A percentile compares a stretch with the other conserved stretches of the same genome.
Conservation (phyloP, 2,888 invertebrate species). For the Ceriagrion tenellum region DNA sequence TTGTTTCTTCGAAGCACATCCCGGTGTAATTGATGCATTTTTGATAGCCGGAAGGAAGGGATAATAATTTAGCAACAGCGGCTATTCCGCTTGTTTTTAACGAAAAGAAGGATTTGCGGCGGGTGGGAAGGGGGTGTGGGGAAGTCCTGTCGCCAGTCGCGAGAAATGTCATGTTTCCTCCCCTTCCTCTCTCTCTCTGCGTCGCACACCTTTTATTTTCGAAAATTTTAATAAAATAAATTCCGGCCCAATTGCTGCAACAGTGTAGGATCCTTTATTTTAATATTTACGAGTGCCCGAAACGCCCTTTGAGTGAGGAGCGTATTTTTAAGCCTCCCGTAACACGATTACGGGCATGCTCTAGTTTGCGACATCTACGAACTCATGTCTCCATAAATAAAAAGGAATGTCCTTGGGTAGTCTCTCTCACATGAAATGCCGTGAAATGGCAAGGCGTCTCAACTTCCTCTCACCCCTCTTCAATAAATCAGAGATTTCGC, state of each 20-base stretch:
- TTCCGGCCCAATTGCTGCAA: neutral
- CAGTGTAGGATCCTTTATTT: neutral
- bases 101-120: no score
- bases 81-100: neutral
- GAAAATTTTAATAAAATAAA: no score
- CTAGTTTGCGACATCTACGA: neutral
- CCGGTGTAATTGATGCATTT: neutral
- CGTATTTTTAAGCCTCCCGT: neutral
- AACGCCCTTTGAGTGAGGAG: neutral
- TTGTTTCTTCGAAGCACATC: neutral
- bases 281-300: neutral
- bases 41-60: neutral
- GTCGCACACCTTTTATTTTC: no score
- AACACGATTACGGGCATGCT: neutral
- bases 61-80: neutral
- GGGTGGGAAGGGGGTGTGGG: no score
- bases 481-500: neutral
- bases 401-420: neutral
- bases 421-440: neutral
- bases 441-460: neutral
- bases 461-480: neutral
- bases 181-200: no score
- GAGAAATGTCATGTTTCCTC: no score
- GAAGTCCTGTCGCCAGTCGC: no score
- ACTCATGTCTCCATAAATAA: neutral